phyloP scores from a whole-genome alignment of 1,140 invertebrate species.

The Scaptomyza pallida region DNA sequence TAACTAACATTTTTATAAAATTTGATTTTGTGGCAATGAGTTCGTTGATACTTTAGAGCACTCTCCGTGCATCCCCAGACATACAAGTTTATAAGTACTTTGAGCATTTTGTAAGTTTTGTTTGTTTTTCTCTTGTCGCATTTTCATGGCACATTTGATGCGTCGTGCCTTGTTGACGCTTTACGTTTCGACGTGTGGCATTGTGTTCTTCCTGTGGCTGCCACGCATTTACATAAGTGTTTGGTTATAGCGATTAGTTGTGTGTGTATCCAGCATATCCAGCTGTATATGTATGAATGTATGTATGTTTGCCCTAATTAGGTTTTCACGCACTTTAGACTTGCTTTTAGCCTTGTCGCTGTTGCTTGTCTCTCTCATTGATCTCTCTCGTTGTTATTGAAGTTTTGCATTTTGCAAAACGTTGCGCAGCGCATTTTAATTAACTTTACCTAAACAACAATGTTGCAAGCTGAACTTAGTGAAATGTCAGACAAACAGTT shows the following conservation, averaged over 20 bases:
- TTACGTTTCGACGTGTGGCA: slow-evolving; percentile 45
- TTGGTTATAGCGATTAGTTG: slow-evolving; percentile 61
- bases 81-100: not conserved
- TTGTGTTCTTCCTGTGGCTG: slow-evolving; percentile 72
- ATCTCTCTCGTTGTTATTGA: slow-evolving; percentile 15
- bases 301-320: slow-evolving; percentile 34
- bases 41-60: slow-evolving; percentile 6
- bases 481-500: slow-evolving; percentile 24
- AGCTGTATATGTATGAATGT: no score
- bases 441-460: slow-evolving; percentile 49
- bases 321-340: slow-evolving; percentile 71
- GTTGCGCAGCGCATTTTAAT: slow-evolving; percentile 61
- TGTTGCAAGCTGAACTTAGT: slow-evolving; percentile 52
- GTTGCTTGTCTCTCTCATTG: not conserved
- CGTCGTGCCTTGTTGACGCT: slow-evolving; percentile 40
- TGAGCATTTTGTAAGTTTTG: slow-evolving; percentile 47
- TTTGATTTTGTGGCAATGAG: slow-evolving; percentile 36
- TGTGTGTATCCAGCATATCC: slow-evolving; percentile 3
- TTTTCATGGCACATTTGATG: slow-evolving; percentile 58
- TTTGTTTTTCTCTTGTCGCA: slow-evolving; percentile 57
- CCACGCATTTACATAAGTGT: slow-evolving; percentile 66
- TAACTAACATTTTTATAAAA: slow-evolving; percentile 39
- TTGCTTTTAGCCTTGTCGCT: slow-evolving; percentile 41
- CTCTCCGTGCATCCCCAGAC: slow-evolving; percentile 9
- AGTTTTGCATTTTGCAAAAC: slow-evolving; percentile 41